A percentile compares a stretch with the other conserved stretches of the same genome.
phyloP scores from a whole-genome alignment of 2,113 vertebrate genomes.

The Crypturellus undulatus region DNA sequence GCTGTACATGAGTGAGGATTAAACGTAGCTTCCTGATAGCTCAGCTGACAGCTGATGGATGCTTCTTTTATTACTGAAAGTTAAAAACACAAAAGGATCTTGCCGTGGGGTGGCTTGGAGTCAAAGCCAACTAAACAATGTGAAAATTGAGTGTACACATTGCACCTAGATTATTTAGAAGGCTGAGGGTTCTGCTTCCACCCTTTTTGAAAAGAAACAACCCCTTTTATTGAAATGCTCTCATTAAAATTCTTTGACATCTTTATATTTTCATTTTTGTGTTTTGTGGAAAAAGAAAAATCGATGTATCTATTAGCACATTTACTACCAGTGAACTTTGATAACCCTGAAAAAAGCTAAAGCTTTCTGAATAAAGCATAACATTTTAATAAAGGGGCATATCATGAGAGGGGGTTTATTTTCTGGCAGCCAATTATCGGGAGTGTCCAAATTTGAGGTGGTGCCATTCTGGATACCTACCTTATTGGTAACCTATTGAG shows the following conservation, averaged over 20 bases:
- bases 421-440: not conserved
- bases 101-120: not conserved
- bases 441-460: accelerated
- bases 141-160: not conserved
- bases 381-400: not conserved
- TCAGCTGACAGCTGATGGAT: conserved; percentile 8
- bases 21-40: not conserved
- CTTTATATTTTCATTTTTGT: not conserved
- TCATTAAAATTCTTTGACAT: not conserved
- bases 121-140: conserved; percentile 9
- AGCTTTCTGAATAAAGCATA: not conserved
- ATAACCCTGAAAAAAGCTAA: not conserved
- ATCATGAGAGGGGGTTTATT: not conserved
- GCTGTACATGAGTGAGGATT: not conserved
- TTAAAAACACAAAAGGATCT: not conserved
- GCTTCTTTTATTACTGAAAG: conserved; percentile 22
- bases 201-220: not conserved
- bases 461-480: not conserved
- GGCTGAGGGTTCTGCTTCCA: not conserved
- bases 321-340: not conserved
- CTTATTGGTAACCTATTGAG: no score
- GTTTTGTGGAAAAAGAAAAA: not conserved
- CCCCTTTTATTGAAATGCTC: not conserved
- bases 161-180: not conserved
- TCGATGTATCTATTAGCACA: not conserved